These are phyloP conservation scores for Molossus molossus DNA, from an alignment of 2,797 vertebrate species.

Conservation along the genomic window DNA sequence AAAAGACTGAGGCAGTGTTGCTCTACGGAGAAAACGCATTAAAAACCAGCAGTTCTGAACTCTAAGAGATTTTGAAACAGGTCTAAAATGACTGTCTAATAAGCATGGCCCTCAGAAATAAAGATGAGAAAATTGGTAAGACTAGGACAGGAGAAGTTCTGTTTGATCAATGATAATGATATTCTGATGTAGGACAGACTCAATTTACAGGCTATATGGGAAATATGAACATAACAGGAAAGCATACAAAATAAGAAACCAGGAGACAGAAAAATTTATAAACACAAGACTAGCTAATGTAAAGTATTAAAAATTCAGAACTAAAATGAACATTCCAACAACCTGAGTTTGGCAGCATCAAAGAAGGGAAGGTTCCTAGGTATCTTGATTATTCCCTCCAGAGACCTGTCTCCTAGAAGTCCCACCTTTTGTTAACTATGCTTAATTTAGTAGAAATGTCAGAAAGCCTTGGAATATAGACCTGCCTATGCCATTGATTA, in stretches of 20 bases:
- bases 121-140: not conserved
- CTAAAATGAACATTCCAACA: slow-evolving; percentile 39
- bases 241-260: slow-evolving; percentile 49
- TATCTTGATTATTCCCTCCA: not conserved
- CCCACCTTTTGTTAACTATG: not conserved
- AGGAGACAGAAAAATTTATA: slow-evolving; percentile 42
- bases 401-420: not conserved
- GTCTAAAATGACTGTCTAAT: not conserved
- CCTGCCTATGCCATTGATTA: not conserved
- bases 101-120: slow-evolving; percentile 14
- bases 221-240: slow-evolving; percentile 60
- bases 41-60: not conserved
- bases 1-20: not conserved
- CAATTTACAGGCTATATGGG: not conserved
- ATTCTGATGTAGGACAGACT: slow-evolving; percentile 14
- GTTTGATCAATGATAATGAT: not conserved
- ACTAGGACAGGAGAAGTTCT: not conserved
- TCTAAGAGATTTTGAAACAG: slow-evolving; percentile 17
- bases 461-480: not conserved
- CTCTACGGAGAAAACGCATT: not conserved
- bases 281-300: not conserved
- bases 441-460: slow-evolving; percentile 9
- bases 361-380: not conserved
- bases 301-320: slow-evolving; percentile 10
- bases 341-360: not conserved